These are phyloP conservation scores for Macroglossus sobrinus DNA, from an alignment of 2,113 vertebrate species.

Conservation along the genomic window DNA sequence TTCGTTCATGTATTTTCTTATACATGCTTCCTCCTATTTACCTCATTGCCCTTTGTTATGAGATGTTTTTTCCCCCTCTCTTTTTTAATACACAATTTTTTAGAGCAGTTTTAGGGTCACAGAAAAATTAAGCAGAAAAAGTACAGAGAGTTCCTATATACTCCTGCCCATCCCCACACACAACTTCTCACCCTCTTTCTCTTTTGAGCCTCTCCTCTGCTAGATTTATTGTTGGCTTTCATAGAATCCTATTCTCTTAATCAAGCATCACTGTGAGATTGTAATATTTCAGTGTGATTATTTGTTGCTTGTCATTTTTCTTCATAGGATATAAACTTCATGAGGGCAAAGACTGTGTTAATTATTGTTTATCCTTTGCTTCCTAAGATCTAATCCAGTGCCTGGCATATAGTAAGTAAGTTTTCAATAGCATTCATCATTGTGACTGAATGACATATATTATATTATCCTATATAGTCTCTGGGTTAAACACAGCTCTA, in stretches of 20 bases:
- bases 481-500: neutral
- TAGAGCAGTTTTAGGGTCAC: neutral
- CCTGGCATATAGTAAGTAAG: neutral
- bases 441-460: neutral
- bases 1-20: neutral
- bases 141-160: neutral
- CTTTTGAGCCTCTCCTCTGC: neutral
- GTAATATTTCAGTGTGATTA: neutral
- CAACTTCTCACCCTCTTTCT: accelerated
- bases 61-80: neutral
- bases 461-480: neutral
- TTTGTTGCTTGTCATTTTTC: neutral
- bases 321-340: neutral
- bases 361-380: neutral
- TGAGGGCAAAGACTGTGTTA: neutral
- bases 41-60: neutral
- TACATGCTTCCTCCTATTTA: neutral
- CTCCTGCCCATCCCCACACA: accelerated
- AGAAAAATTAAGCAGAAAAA: neutral
- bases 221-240: neutral
- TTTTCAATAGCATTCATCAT: neutral
- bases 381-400: neutral
- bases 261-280: neutral
- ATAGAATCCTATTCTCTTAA: neutral
- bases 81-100: neutral